Conservation (phyloP, 1,140 invertebrate genomes). For the Penaeus japonicus region DNA sequence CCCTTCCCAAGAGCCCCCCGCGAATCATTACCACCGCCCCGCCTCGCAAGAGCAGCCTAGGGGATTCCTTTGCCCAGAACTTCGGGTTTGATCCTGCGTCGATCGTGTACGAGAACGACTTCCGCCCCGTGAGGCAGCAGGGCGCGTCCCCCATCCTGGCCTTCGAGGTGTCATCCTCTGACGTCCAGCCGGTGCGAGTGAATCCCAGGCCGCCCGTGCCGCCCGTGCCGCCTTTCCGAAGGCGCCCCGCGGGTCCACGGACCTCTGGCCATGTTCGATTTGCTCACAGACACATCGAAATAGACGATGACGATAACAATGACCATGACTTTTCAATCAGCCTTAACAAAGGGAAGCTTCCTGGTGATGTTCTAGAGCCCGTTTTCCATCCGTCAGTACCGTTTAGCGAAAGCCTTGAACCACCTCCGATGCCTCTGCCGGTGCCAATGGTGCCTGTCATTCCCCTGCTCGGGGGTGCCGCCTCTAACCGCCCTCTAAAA, state of each 20-base stretch:
- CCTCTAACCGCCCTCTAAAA: constrained; percentile 39
- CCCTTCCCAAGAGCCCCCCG: neutral
- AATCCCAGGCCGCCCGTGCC: neutral
- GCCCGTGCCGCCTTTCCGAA: neutral
- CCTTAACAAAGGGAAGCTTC: neutral
- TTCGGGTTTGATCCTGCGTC: constrained; percentile 81
- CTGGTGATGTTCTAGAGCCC: neutral
- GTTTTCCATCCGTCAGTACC: constrained; percentile 20
- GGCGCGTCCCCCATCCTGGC: constrained; percentile 29
- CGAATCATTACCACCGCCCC: neutral
- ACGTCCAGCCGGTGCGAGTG: constrained; percentile 7
- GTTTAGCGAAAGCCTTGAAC: constrained; percentile 27
- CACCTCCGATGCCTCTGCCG: constrained; percentile 17
- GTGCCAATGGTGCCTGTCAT: constrained; percentile 33
- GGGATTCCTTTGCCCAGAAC: constrained; percentile 25
- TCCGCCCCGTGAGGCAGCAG: constrained; percentile 74
- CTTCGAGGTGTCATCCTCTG: constrained; percentile 46
- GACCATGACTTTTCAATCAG: neutral
- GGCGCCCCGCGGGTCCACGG: neutral
- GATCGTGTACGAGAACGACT: constrained; percentile 82
- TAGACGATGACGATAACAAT: constrained; percentile 64
- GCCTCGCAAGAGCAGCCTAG: neutral
- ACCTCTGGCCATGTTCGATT: constrained; percentile 25
- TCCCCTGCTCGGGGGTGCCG: constrained; percentile 40
- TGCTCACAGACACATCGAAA: constrained; percentile 60